phyloP scores from a whole-genome alignment of 2,888 invertebrate genomes.

The Ischnus inquisitorius region DNA sequence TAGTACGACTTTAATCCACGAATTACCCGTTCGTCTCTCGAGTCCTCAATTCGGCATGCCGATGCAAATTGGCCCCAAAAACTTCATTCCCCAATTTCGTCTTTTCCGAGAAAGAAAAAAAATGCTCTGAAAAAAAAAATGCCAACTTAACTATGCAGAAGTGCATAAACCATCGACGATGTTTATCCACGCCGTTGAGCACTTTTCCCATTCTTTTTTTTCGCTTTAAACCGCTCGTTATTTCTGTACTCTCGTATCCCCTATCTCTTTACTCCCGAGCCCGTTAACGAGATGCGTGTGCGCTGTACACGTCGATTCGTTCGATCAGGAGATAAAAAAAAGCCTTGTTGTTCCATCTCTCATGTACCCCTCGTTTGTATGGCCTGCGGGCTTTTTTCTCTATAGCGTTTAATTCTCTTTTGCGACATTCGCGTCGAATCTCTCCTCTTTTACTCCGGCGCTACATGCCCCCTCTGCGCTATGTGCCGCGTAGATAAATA shows the following conservation, averaged over 20 bases:
- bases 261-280: slow-evolving; percentile 22
- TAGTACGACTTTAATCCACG: too few relatives aligned
- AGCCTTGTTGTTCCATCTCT: background rate
- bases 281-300: slow-evolving; percentile 52
- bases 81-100: too few relatives aligned
- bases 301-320: background rate
- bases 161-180: background rate
- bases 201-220: background rate
- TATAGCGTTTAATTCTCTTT: slow-evolving; percentile 62
- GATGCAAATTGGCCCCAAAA: too few relatives aligned
- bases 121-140: too few relatives aligned
- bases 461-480: background rate
- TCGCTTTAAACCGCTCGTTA: slow-evolving; percentile 1
- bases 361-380: background rate
- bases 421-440: slow-evolving; percentile 49
- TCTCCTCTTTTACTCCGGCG: background rate
- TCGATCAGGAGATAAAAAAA: slow-evolving; percentile 15
- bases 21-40: too few relatives aligned
- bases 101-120: too few relatives aligned
- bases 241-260: slow-evolving; percentile 27
- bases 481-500: slow-evolving; percentile 10
- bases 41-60: too few relatives aligned
- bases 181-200: slow-evolving; percentile 12
- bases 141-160: background rate
- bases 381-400: slow-evolving; percentile 30